Percentiles rank a stretch among this genome's conserved stretches.
phyloP scores from a whole-genome alignment of 2,888 invertebrate species.

The Drosophila algonquin region DNA sequence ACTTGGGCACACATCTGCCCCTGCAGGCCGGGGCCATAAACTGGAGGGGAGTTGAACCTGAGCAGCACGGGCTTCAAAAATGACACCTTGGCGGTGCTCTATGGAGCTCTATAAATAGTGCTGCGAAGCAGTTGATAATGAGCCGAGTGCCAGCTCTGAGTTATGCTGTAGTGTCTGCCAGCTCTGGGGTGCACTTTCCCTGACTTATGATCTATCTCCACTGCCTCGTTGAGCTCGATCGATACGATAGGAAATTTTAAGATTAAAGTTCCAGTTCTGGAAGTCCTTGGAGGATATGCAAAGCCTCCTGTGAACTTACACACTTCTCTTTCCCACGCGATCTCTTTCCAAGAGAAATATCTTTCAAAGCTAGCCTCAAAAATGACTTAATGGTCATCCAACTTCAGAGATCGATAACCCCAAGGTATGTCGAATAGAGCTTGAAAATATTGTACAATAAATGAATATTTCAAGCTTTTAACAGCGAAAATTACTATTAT shows the following conservation, averaged over 20 bases:
- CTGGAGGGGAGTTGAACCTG: constrained; percentile 67
- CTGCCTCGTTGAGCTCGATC: constrained; percentile 28
- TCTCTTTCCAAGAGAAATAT: too few species aligned
- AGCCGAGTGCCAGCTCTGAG: constrained; percentile 34
- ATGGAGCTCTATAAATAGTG: constrained; percentile 57
- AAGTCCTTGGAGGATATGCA: not conserved
- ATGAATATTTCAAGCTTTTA: too few species aligned
- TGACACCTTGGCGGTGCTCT: constrained; percentile 57
- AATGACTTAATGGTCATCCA: not conserved
- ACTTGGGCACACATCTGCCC: constrained; percentile 55
- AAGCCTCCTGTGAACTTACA: not conserved
- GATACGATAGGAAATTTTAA: not conserved
- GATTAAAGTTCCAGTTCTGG: not conserved
- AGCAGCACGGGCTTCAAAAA: constrained; percentile 58
- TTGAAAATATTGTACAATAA: too few species aligned
- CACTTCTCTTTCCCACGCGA: not conserved
- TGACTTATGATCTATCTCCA: constrained; percentile 57
- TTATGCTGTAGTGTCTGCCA: constrained; percentile 15
- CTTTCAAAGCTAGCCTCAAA: not conserved
- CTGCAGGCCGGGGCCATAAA: constrained; percentile 9
- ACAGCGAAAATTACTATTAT: too few species aligned
- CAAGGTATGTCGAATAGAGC: not conserved
- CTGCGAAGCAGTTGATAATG: constrained; percentile 34
- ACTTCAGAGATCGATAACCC: not conserved
- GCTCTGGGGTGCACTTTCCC: constrained; percentile 61